These are phyloP conservation scores for Tragelaphus imberbis DNA, from an alignment of 2,113 vertebrate genomes.

Conservation along the genomic window DNA sequence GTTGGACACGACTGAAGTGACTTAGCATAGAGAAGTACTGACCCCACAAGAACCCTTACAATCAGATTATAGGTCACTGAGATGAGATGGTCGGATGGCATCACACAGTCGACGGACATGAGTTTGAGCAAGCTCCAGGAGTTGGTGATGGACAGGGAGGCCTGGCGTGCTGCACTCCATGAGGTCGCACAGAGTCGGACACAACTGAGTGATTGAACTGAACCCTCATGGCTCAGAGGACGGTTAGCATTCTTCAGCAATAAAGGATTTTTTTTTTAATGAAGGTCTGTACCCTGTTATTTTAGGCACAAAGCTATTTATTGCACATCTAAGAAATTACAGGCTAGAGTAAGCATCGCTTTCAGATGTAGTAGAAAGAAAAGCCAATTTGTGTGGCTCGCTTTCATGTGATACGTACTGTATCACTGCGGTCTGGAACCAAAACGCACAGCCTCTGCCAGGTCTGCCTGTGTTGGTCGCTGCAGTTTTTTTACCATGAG, in stretches of 20 bases:
- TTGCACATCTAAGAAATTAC: neutral
- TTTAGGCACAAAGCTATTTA: neutral
- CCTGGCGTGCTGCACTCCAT: rapidly evolving
- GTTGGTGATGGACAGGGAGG: neutral
- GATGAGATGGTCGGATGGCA: rapidly evolving
- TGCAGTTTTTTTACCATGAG: neutral
- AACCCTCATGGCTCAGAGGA: neutral
- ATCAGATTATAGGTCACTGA: neutral
- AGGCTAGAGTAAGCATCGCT: neutral
- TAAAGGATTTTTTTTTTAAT: neutral
- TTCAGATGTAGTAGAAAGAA: neutral
- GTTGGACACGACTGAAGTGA: too few relatives aligned
- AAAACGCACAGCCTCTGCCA: neutral
- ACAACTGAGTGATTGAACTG: rapidly evolving
- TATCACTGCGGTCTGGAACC: too few relatives aligned
- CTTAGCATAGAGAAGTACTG: neutral
- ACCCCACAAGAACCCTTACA: rapidly evolving
- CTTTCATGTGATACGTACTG: rapidly evolving
- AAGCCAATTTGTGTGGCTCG: rapidly evolving
- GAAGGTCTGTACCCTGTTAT: neutral
- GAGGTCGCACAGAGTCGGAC: rapidly evolving
- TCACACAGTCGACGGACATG: rapidly evolving
- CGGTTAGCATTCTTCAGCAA: neutral
- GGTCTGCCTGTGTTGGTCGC: too few relatives aligned
- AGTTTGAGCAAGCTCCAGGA: rapidly evolving